phyloP scores from a whole-genome alignment of 2,888 invertebrate species.

The Thera obeliscata region DNA sequence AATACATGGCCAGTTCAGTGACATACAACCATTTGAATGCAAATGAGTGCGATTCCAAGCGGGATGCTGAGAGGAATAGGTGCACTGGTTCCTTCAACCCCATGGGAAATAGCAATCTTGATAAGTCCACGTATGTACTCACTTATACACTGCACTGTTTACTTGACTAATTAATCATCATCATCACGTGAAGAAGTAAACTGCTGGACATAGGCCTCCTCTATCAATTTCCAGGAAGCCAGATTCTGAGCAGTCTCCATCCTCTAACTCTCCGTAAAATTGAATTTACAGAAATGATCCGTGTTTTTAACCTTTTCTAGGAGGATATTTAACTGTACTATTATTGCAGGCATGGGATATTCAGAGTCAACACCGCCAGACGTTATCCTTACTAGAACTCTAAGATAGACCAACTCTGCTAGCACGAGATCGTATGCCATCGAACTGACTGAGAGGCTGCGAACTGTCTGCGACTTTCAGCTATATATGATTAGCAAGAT shows the following conservation, averaged over 20 bases:
- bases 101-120: constrained; percentile 63
- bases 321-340: not conserved
- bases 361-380: constrained; percentile 60
- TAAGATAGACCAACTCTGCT: not conserved
- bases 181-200: too few species aligned
- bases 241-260: too few species aligned
- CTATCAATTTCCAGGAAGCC: too few species aligned
- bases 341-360: constrained; percentile 62
- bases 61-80: constrained; percentile 50
- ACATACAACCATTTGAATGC: constrained; percentile 58
- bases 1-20: constrained; percentile 64
- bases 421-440: not conserved
- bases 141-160: not conserved
- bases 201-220: too few species aligned
- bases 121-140: constrained; percentile 54
- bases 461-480: too few species aligned
- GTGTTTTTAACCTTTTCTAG: too few species aligned
- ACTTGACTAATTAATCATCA: not conserved
- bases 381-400: constrained; percentile 48
- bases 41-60: constrained; percentile 52
- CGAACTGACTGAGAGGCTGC: not conserved
- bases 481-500: too few species aligned
- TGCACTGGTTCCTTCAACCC: constrained; percentile 53
- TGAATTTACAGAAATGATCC: too few species aligned
- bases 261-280: too few species aligned